phyloP scores from a whole-genome alignment of 2,888 invertebrate genomes.

The Herminia tarsipennalis region DNA sequence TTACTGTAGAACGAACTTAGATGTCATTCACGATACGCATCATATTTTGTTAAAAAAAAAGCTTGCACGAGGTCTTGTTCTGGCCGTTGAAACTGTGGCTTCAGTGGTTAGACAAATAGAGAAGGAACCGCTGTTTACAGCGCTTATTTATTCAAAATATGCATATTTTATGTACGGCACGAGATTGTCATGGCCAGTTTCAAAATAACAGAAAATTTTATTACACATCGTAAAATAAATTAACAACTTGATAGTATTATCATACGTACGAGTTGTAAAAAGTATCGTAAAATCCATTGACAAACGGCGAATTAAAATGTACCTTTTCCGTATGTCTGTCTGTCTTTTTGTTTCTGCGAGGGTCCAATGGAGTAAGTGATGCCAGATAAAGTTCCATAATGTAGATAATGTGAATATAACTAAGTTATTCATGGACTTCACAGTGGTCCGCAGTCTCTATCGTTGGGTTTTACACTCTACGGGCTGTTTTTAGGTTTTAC shows the following conservation, averaged over 20 bases:
- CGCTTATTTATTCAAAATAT: slow-evolving; percentile 26
- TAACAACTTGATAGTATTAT: slow-evolving; percentile 29
- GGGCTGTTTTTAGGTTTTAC: slow-evolving; percentile 69
- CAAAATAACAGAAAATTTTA: slow-evolving; percentile 32
- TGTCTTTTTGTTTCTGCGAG: slow-evolving; percentile 61
- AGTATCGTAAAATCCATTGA: slow-evolving; percentile 49
- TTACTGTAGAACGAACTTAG: too few relatives aligned
- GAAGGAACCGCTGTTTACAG: slow-evolving; percentile 25
- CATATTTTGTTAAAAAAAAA: too few relatives aligned
- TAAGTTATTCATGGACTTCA: slow-evolving; percentile 80
- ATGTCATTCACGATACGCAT: too few relatives aligned
- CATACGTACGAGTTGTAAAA: slow-evolving; percentile 37
- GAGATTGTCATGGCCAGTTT: slow-evolving; percentile 24
- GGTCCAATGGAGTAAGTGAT: slow-evolving; percentile 72
- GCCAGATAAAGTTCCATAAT: slow-evolving; percentile 83
- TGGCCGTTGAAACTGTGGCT: too few relatives aligned
- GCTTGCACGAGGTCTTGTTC: too few relatives aligned
- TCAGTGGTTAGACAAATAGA: slow-evolving; percentile 21
- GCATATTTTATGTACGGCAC: slow-evolving; percentile 27
- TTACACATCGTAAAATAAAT: slow-evolving; percentile 27
- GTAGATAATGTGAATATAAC: slow-evolving; percentile 85
- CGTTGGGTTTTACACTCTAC: slow-evolving; percentile 84
- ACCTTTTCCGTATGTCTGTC: slow-evolving; percentile 55
- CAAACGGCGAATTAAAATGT: slow-evolving; percentile 69
- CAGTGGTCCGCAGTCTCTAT: slow-evolving; percentile 74